Conservation (phyloP, 2,113 vertebrate species). For the Cyrtonyx montezumae region DNA sequence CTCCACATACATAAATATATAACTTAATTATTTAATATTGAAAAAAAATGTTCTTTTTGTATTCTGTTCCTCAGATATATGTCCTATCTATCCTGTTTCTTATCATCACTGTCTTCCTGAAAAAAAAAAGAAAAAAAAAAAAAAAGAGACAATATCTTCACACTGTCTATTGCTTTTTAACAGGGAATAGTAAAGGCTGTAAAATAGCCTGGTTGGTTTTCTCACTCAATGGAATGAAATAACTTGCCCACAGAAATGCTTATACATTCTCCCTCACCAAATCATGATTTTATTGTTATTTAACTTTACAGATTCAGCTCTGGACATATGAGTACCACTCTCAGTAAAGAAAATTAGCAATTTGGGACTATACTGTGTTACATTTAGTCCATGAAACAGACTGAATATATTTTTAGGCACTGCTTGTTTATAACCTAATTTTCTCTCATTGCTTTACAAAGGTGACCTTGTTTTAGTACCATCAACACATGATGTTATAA, state of each 20-base stretch:
- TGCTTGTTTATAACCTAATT: constrained; percentile 79
- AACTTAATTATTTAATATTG: neutral
- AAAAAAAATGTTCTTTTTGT: neutral
- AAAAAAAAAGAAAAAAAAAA: neutral
- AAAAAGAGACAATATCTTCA: neutral
- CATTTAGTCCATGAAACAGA: constrained; percentile 60
- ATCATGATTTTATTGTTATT: constrained; percentile 49
- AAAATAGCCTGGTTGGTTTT: constrained; percentile 12
- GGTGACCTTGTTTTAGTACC: constrained; percentile 81
- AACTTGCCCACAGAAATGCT: neutral
- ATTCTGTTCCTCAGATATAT: neutral
- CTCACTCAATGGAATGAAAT: constrained; percentile 18
- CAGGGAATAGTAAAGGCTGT: neutral
- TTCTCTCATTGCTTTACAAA: constrained; percentile 74
- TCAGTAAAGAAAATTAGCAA: constrained; percentile 63
- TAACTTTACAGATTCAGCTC: constrained; percentile 50
- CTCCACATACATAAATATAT: neutral
- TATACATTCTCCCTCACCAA: neutral
- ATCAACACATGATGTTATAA: constrained; percentile 74
- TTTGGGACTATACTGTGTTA: constrained; percentile 48
- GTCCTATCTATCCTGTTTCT: neutral
- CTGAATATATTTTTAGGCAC: constrained; percentile 75
- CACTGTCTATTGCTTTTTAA: neutral
- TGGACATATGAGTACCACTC: neutral
- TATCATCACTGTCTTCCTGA: neutral